Conservation (phyloP, 2,797 vertebrate genomes). For the Thalassophryne amazonica region DNA sequence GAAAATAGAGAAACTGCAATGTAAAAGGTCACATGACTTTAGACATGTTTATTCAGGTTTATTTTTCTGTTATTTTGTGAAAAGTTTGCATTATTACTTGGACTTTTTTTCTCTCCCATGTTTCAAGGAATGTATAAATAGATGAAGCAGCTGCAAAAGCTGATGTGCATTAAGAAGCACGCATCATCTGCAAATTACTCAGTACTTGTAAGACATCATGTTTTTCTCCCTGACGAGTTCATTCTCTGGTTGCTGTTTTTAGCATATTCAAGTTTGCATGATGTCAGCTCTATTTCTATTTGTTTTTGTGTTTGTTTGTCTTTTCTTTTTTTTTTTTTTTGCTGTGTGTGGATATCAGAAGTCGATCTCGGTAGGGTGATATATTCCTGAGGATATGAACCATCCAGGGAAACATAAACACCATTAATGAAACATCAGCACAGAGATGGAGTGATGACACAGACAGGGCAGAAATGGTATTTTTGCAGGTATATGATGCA, state of each 20-base stretch:
- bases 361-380: constrained; percentile 56
- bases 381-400: constrained; percentile 61
- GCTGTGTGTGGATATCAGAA: constrained; percentile 72
- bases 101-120: constrained; percentile 2
- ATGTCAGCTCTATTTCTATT: constrained; percentile 39
- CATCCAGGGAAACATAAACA: constrained; percentile 68
- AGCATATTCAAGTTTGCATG: constrained; percentile 53
- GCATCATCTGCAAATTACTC: background rate
- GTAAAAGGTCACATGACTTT: too few relatives aligned
- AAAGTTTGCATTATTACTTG: too few relatives aligned
- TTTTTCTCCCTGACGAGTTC: constrained; percentile 22
- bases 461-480: constrained; percentile 35
- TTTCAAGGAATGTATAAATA: background rate
- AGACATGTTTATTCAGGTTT: constrained; percentile 13
- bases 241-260: constrained; percentile 37
- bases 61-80: background rate
- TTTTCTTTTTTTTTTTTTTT: too few relatives aligned
- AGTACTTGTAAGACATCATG: constrained; percentile 21
- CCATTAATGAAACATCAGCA: constrained; percentile 65
- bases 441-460: constrained; percentile 21
- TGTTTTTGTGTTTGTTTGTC: constrained; percentile 53
- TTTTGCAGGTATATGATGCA: constrained; percentile 41
- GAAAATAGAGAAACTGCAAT: too few relatives aligned
- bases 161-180: constrained; percentile 5
- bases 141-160: constrained; percentile 7